A percentile compares a stretch with the other conserved stretches of the same genome.
These are phyloP conservation scores for Mythimna vitellina DNA, from an alignment of 2,888 invertebrate species.

Conservation along the genomic window DNA sequence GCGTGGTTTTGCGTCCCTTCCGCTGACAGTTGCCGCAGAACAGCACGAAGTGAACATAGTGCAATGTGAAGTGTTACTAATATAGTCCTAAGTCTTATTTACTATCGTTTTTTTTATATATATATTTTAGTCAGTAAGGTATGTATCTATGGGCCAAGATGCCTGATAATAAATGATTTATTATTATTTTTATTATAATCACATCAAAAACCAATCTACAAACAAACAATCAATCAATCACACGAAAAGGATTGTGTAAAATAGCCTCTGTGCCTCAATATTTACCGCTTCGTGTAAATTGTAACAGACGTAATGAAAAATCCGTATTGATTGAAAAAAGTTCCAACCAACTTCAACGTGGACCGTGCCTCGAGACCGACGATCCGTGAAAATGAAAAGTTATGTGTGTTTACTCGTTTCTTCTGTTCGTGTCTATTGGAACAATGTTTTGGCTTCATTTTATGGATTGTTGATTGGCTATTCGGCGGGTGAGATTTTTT, in stretches of 20 bases:
- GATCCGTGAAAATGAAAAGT: constrained; percentile 59
- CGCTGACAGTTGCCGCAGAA: no score
- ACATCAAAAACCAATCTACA: constrained; percentile 7
- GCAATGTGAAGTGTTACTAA: no score
- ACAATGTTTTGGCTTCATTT: constrained; percentile 36
- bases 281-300: constrained; percentile 34
- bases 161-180: no score
- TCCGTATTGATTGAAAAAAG: constrained; percentile 57
- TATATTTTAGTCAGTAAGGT: no score
- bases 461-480: constrained; percentile 19
- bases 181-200: background rate
- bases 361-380: constrained; percentile 6
- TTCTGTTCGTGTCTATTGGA: constrained; percentile 11
- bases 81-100: no score
- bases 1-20: no score
- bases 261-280: constrained; percentile 25
- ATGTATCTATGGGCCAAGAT: no score
- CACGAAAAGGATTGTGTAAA: constrained; percentile 18
- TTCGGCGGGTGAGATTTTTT: background rate
- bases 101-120: no score
- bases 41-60: no score
- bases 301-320: constrained; percentile 52
- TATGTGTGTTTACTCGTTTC: constrained; percentile 43
- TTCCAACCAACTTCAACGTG: constrained; percentile 32
- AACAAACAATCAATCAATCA: background rate